Evolutionary conservation across 2,797 vertebrate species (phyloP).

Genomic region (Leuciscus waleckii): DNA sequence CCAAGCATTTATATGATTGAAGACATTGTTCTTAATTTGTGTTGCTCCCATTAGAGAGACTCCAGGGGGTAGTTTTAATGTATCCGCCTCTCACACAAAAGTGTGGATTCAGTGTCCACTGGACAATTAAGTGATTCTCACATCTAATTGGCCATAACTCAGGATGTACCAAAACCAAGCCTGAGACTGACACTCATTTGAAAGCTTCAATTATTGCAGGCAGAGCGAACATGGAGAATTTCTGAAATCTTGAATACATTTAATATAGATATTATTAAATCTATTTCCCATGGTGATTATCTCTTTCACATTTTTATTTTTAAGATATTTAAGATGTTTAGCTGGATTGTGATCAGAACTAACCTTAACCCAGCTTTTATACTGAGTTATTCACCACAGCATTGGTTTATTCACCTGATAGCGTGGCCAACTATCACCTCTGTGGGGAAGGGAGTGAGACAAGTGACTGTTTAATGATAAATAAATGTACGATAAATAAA

Average conservation of each 20-base stretch:
- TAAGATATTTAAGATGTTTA: not conserved
- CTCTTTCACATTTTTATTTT: not conserved
- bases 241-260: not conserved
- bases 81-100: not conserved
- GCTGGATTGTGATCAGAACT: conserved; percentile 3
- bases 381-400: not conserved
- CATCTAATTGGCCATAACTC: conserved; percentile 28
- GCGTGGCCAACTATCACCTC: conserved; percentile 26
- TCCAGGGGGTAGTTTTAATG: conserved; percentile 15
- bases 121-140: conserved; percentile 29
- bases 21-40: conserved; percentile 17
- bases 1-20: conserved; percentile 24
- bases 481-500: conserved; percentile 1
- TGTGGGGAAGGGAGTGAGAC: conserved; percentile 26
- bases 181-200: conserved; percentile 21
- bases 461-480: conserved; percentile 20
- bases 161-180: not conserved
- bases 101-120: not conserved
- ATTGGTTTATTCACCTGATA: conserved; percentile 11
- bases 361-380: not conserved
- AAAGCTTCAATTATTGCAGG: conserved; percentile 3
- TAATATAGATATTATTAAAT: not conserved
- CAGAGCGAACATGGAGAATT: not conserved
- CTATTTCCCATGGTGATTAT: not conserved
- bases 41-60: conserved; percentile 7